These are phyloP conservation scores for Elaeidobius kamerunicus DNA, from an alignment of 2,888 invertebrate species.

Conservation along the genomic window DNA sequence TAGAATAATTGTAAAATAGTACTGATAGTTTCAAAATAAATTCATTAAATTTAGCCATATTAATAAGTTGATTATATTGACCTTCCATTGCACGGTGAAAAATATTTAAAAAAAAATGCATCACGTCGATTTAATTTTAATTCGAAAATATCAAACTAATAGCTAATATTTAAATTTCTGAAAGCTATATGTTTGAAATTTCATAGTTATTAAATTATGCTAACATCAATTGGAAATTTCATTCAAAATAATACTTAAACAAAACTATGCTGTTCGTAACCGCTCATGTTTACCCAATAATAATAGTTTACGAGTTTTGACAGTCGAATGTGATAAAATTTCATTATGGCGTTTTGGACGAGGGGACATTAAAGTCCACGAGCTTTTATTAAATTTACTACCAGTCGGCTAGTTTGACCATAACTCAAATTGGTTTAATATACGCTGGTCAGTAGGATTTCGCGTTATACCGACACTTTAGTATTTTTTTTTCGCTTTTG, in stretches of 20 bases:
- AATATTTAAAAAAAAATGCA: no score
- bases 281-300: conserved; percentile 20
- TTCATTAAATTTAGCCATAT: no score
- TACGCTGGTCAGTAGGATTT: conserved; percentile 14
- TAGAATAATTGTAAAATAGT: no score
- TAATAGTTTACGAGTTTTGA: conserved; percentile 23
- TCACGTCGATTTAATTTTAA: no score
- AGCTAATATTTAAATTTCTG: no score
- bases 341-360: conserved; percentile 23
- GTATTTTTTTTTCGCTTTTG: conserved; percentile 3
- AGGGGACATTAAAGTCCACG: conserved; percentile 23
- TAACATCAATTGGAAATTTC: background rate
- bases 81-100: no score
- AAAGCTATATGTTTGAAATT: background rate
- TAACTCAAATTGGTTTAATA: conserved; percentile 28
- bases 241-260: background rate
- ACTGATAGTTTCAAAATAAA: no score
- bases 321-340: conserved; percentile 31
- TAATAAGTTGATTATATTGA: no score
- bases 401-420: conserved; percentile 24
- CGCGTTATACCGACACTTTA: conserved; percentile 4
- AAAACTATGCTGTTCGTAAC: background rate
- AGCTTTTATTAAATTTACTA: conserved; percentile 30
- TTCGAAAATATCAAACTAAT: no score
- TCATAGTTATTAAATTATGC: background rate